These are phyloP conservation scores for Pygmarrhopalites habei DNA, from an alignment of 1,140 invertebrate genomes.

Conservation along the genomic window DNA sequence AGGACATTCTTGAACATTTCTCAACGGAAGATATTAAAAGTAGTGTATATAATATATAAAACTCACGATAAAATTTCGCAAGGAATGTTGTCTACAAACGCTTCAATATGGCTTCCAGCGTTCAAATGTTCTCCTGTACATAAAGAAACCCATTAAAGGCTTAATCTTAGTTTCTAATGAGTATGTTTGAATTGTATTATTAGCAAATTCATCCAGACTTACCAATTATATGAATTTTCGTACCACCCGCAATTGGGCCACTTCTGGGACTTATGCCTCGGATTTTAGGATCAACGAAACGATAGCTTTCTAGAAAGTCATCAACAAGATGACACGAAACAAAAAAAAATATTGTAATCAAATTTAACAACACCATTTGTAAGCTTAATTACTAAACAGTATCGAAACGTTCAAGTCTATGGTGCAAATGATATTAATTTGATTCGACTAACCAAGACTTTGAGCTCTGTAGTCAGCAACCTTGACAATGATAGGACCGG, in stretches of 20 bases:
- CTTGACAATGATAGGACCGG: constrained; percentile 79
- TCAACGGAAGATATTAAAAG: too few relatives aligned
- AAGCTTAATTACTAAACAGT: too few relatives aligned
- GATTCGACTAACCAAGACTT: too few relatives aligned
- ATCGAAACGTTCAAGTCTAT: too few relatives aligned
- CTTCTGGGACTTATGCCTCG: constrained; percentile 73
- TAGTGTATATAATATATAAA: neutral
- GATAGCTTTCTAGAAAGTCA: constrained; percentile 68
- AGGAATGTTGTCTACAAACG: constrained; percentile 77
- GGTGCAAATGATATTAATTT: too few relatives aligned
- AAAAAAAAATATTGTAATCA: too few relatives aligned
- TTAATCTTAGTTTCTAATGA: too few relatives aligned
- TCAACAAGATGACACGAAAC: too few relatives aligned
- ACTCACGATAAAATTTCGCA: constrained; percentile 64
- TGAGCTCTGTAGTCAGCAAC: constrained; percentile 76
- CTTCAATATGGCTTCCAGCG: constrained; percentile 83
- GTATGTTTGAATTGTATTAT: too few relatives aligned
- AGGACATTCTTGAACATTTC: neutral
- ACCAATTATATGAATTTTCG: constrained; percentile 77
- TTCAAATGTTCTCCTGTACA: constrained; percentile 90
- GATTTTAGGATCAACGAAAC: constrained; percentile 81
- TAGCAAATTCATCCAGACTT: too few relatives aligned
- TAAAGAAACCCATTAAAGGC: too few relatives aligned
- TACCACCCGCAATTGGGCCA: constrained; percentile 90
- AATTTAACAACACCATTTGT: too few relatives aligned